phyloP scores from a whole-genome alignment of 1,140 invertebrate species.

The Helicoverpa armigera region DNA sequence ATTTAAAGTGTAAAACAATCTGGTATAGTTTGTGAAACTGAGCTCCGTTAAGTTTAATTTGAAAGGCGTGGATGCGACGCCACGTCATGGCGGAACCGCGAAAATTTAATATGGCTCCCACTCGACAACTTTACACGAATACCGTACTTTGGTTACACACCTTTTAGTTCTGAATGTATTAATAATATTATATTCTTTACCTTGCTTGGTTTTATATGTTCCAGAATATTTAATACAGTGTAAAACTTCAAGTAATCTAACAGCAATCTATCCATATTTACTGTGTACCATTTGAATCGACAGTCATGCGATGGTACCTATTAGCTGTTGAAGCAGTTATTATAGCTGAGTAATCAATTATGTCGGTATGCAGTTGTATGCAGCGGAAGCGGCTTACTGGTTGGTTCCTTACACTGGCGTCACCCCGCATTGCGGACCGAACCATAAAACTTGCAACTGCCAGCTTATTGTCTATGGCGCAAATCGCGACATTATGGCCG shows the following conservation, averaged over 20 bases:
- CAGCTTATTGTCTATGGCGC: slow-evolving; percentile 8
- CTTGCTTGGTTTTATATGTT: not conserved
- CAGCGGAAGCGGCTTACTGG: slow-evolving; percentile 21
- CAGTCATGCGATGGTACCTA: not conserved
- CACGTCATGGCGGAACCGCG: not conserved
- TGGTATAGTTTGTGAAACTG: slow-evolving; percentile 12
- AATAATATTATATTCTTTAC: not conserved
- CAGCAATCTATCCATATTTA: no score
- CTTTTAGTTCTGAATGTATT: not conserved
- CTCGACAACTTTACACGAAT: slow-evolving; percentile 31
- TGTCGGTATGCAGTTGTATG: slow-evolving; percentile 16
- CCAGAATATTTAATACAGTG: no score
- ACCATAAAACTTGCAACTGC: slow-evolving; percentile 24
- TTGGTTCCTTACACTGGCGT: slow-evolving; percentile 29
- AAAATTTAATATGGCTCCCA: slow-evolving; percentile 43
- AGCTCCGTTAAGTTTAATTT: slow-evolving; percentile 42
- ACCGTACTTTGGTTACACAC: slow-evolving; percentile 3
- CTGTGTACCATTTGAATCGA: no score
- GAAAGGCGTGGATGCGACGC: slow-evolving; percentile 11
- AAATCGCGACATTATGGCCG: slow-evolving; percentile 3
- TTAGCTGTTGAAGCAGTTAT: slow-evolving; percentile 4
- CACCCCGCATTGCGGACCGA: slow-evolving; percentile 38
- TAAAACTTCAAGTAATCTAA: no score
- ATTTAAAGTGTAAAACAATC: not conserved
- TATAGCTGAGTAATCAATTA: slow-evolving; percentile 39